phyloP scores from a whole-genome alignment of 2,888 invertebrate genomes.

The Erpobdella octoculata region DNA sequence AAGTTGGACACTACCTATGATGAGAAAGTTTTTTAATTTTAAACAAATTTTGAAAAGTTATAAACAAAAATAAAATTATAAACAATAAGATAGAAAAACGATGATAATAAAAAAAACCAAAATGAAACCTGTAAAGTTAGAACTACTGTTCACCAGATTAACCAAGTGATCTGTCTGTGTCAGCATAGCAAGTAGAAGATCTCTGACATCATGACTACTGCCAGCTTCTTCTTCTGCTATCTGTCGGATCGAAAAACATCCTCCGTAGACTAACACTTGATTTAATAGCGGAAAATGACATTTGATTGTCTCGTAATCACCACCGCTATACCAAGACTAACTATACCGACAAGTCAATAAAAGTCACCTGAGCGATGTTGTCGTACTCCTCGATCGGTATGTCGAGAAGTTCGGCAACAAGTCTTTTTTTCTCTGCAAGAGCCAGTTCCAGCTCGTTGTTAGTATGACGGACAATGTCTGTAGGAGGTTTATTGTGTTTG shows the following conservation, averaged over 20 bases:
- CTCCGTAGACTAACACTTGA: too few species aligned
- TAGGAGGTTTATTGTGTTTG: neutral
- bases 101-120: neutral
- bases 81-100: neutral
- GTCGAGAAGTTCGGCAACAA: slow-evolving; percentile 69
- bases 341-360: neutral
- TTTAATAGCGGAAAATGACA: too few species aligned
- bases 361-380: slow-evolving; percentile 58
- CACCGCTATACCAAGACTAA: neutral
- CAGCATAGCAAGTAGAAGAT: slow-evolving; percentile 3
- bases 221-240: slow-evolving; percentile 11
- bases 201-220: neutral
- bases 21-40: neutral
- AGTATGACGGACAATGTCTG: slow-evolving; percentile 58
- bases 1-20: too few species aligned
- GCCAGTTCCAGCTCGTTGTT: slow-evolving; percentile 65
- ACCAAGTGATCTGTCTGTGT: slow-evolving; percentile 7
- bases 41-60: neutral
- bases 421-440: slow-evolving; percentile 65
- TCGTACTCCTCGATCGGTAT: slow-evolving; percentile 66
- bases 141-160: neutral
- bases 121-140: neutral
- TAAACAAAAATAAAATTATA: neutral
- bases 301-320: neutral
- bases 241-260: too few species aligned